These are phyloP conservation scores for Haplotaxodon microlepis DNA, from an alignment of 2,113 vertebrate genomes.

Conservation along the genomic window DNA sequence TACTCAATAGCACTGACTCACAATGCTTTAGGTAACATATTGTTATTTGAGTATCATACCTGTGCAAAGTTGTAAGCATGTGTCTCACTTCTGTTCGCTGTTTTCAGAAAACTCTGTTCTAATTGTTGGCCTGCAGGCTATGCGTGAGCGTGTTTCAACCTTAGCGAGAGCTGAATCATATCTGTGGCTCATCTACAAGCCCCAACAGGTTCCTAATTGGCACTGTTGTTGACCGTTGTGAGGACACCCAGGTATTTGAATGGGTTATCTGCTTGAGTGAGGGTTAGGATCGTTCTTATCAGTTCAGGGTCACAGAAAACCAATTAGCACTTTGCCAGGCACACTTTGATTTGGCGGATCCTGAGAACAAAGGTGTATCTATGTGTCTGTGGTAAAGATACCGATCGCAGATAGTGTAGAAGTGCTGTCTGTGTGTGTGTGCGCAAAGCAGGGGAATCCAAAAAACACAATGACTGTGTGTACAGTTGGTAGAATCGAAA, in stretches of 20 bases:
- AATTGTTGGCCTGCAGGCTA: constrained; percentile 33
- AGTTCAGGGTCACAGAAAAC: constrained; percentile 46
- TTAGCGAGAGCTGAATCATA: constrained; percentile 53
- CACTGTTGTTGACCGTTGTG: constrained; percentile 35
- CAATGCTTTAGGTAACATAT: background rate
- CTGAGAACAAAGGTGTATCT: constrained; percentile 51
- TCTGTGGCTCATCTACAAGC: constrained; percentile 61
- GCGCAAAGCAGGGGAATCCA: background rate
- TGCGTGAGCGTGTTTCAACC: constrained; percentile 26
- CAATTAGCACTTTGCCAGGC: constrained; percentile 47
- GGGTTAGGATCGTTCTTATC: constrained; percentile 61
- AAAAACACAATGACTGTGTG: background rate
- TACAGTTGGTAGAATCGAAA: background rate
- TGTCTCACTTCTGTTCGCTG: background rate
- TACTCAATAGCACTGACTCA: constrained; percentile 25
- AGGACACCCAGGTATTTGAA: constrained; percentile 62
- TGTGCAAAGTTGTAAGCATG: constrained; percentile 11
- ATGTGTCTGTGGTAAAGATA: constrained; percentile 38
- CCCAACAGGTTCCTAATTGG: constrained; percentile 63
- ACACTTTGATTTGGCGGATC: constrained; percentile 17
- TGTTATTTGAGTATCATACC: background rate
- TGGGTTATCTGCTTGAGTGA: constrained; percentile 49
- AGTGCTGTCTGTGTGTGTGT: background rate
- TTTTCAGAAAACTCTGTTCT: constrained; percentile 10
- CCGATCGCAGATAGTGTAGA: constrained; percentile 34